Evolutionary conservation across 2,797 vertebrate genomes (phyloP).

Genomic region (Percopsis omiscomaycus): DNA sequence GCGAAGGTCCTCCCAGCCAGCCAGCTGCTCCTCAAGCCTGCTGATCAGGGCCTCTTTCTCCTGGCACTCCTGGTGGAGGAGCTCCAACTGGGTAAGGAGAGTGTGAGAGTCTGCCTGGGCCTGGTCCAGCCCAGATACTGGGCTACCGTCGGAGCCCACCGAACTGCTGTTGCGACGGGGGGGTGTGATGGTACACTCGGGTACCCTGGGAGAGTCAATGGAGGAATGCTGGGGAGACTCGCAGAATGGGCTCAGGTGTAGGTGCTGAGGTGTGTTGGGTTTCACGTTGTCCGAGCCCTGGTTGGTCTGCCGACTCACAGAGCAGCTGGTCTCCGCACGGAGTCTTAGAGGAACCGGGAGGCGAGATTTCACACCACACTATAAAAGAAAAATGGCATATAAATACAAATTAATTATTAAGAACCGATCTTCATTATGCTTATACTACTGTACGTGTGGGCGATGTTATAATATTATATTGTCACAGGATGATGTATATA

Average conservation of each 20-base stretch:
- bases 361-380: conserved; percentile 80
- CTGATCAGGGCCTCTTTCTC: conserved; percentile 76
- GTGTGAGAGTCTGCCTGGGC: conserved; percentile 25
- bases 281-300: conserved; percentile 28
- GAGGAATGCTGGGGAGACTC: conserved; percentile 31
- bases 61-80: conserved; percentile 79
- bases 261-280: conserved; percentile 32
- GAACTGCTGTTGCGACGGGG: too few relatives aligned
- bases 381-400: conserved; percentile 26
- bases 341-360: conserved; percentile 81
- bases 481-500: background rate
- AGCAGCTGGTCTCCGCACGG: conserved; percentile 44
- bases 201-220: too few relatives aligned
- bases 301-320: conserved; percentile 28
- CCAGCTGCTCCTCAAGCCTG: conserved; percentile 67
- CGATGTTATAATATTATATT: background rate
- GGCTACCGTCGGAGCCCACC: too few relatives aligned
- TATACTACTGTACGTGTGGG: background rate
- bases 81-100: conserved; percentile 72
- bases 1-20: conserved; percentile 66
- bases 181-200: too few relatives aligned
- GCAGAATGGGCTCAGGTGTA: conserved; percentile 18
- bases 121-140: background rate
- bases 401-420: conserved; percentile 1
- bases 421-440: background rate